Evolutionary conservation across 2,797 vertebrate species (phyloP).

Genomic region (Tiaroga cobitis): DNA sequence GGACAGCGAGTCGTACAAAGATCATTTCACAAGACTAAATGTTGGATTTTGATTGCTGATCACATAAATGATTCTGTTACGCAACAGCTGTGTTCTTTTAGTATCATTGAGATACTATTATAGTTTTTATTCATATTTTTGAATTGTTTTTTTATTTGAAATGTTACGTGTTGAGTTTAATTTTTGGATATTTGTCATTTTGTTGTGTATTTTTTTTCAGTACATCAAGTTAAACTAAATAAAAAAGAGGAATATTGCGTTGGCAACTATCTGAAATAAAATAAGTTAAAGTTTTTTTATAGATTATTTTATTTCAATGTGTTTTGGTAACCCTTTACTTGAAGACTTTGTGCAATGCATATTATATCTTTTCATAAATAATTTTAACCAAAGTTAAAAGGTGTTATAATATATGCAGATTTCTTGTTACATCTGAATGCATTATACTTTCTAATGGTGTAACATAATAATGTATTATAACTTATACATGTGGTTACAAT

Average conservation of each 20-base stretch:
- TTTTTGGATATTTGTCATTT: neutral
- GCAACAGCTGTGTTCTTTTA: neutral
- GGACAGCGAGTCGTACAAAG: neutral
- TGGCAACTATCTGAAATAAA: no score
- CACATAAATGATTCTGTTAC: neutral
- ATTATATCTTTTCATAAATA: neutral
- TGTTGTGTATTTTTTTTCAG: no score
- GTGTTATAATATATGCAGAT: neutral
- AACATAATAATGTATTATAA: neutral
- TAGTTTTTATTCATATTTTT: neutral
- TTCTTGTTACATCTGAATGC: neutral
- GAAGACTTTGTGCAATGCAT: neutral
- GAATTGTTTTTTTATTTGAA: no score
- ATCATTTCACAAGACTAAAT: constrained; percentile 17
- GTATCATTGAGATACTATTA: neutral
- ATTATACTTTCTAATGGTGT: neutral
- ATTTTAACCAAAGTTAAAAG: neutral
- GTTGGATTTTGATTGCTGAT: neutral
- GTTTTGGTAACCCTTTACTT: neutral
- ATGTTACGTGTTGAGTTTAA: neutral
- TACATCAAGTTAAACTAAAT: no score
- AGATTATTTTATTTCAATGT: neutral
- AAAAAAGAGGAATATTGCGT: no score
- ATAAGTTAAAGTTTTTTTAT: neutral
- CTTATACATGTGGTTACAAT: neutral